A percentile compares a stretch with the other conserved stretches of the same genome.
phyloP scores from a whole-genome alignment of 2,888 invertebrate genomes.

The Eudemis profundana region DNA sequence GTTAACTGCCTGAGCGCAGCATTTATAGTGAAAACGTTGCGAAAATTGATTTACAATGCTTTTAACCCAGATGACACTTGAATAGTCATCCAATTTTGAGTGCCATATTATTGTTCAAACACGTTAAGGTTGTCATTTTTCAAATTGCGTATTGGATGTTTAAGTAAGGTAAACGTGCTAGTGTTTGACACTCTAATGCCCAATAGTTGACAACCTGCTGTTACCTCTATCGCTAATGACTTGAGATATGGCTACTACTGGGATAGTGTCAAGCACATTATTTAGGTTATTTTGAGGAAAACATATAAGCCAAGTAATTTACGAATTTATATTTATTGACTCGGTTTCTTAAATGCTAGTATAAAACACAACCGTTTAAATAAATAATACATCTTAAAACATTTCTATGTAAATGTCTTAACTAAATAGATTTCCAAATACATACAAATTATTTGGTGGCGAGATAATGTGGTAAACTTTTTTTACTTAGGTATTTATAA shows the following conservation, averaged over 20 bases:
- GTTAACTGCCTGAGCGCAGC: not conserved
- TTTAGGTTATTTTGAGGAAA: not conserved
- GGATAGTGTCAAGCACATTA: no score
- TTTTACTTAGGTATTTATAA: no score
- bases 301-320: slow-evolving; percentile 2
- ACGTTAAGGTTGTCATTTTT: not conserved
- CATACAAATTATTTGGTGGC: no score
- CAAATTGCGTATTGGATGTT: no score
- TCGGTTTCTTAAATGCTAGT: slow-evolving; percentile 13
- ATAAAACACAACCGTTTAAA: slow-evolving; percentile 26
- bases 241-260: no score
- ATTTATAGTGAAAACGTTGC: not conserved
- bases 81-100: not conserved
- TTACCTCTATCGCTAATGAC: no score
- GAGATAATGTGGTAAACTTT: no score
- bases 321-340: slow-evolving; percentile 24
- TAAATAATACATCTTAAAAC: not conserved
- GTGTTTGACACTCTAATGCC: no score
- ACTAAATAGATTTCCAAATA: no score
- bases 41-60: slow-evolving; percentile 2
- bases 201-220: no score
- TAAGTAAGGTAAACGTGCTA: no score
- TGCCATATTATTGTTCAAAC: not conserved
- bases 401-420: no score
- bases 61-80: slow-evolving; percentile 15